phyloP scores from a whole-genome alignment of 2,113 vertebrate species.

The Rynchops niger region DNA sequence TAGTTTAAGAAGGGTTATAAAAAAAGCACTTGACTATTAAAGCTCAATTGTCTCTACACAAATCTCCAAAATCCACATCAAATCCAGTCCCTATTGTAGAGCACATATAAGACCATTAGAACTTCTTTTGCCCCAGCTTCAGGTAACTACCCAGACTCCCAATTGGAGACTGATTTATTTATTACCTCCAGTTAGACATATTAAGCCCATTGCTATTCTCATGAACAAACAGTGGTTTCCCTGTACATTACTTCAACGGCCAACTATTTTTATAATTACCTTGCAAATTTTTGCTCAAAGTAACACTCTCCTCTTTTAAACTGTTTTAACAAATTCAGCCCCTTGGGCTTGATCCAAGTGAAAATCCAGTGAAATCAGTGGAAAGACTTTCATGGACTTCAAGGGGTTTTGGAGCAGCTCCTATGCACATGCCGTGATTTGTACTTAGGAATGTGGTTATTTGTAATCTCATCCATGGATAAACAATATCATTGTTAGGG shows the following conservation, averaged over 20 bases:
- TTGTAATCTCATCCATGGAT: not conserved
- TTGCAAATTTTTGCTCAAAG: conserved; percentile 40
- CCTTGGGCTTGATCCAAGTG: not conserved
- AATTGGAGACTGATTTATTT: conserved; percentile 40
- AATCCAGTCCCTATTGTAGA: not conserved
- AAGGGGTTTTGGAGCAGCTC: not conserved
- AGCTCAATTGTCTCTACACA: not conserved
- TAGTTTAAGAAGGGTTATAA: not conserved
- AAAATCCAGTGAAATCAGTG: conserved; percentile 19
- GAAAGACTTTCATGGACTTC: not conserved
- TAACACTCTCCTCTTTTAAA: conserved; percentile 1
- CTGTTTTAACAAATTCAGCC: conserved; percentile 4
- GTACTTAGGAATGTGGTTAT: not conserved
- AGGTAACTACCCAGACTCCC: not conserved
- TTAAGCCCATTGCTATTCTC: conserved; percentile 36
- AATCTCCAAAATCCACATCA: not conserved
- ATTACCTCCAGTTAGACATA: conserved; percentile 51
- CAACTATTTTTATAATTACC: conserved; percentile 54
- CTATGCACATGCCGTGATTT: not conserved
- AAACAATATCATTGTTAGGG: not conserved
- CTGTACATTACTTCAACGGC: conserved; percentile 31
- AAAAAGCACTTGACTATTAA: not conserved
- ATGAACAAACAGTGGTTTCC: conserved; percentile 49
- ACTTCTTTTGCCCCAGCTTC: not conserved
- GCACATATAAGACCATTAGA: not conserved